phyloP scores from a whole-genome alignment of 2,113 vertebrate genomes.

The Vicugna pacos region DNA sequence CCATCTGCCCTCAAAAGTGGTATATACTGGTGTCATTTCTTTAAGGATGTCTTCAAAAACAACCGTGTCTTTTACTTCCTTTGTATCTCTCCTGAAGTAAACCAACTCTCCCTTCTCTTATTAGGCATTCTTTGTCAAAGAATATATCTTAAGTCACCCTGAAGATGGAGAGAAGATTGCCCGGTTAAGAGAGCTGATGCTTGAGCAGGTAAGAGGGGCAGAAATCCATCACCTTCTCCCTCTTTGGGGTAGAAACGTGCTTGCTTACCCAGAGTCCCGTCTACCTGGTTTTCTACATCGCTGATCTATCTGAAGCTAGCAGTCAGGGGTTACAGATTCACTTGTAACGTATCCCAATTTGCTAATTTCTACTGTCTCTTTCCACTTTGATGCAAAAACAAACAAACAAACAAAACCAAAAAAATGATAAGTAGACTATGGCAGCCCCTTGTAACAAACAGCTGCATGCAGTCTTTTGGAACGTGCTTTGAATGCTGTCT shows the following conservation, averaged over 20 bases:
- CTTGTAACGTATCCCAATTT: background rate
- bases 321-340: background rate
- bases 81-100: background rate
- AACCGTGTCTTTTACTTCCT: background rate
- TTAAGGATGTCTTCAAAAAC: background rate
- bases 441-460: background rate
- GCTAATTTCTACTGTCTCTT: background rate
- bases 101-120: constrained; percentile 13
- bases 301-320: background rate
- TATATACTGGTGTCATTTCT: background rate
- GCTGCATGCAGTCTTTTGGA: background rate
- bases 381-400: background rate
- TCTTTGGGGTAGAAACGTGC: background rate
- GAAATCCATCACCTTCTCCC: background rate
- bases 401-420: background rate
- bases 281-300: rapidly evolving
- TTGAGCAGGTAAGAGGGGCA: constrained; percentile 93
- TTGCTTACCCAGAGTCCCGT: background rate
- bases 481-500: background rate
- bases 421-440: background rate
- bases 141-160: constrained; percentile 97
- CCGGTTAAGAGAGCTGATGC: constrained; percentile 97
- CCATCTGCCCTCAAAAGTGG: background rate
- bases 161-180: constrained; percentile 99
- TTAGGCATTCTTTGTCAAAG: constrained; percentile 98